Conservation (phyloP, 1,140 invertebrate genomes). For the Drosophila arizonae region DNA sequence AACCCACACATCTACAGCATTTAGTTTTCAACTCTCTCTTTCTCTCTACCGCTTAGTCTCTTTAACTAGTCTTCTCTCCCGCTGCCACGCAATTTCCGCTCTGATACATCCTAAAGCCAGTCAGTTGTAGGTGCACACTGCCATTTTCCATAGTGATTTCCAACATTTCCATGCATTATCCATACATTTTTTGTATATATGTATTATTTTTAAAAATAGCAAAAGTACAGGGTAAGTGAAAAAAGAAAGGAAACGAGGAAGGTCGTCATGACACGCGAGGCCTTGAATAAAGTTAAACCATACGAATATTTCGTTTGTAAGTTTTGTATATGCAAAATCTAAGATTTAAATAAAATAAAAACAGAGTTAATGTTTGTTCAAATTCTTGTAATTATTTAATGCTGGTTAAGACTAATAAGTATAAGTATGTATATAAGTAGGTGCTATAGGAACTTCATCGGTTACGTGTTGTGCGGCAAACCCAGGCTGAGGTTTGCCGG, state of each 20-base stretch:
- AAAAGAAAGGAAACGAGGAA: conserved; percentile 29
- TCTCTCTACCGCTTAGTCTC: conserved; percentile 49
- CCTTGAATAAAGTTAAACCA: conserved; percentile 38
- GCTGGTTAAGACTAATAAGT: conserved; percentile 3
- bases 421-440: conserved; percentile 4
- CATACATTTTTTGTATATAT: conserved; percentile 74
- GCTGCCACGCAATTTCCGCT: conserved; percentile 21
- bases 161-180: conserved; percentile 61
- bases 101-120: conserved; percentile 45
- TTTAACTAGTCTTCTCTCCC: conserved; percentile 58
- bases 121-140: conserved; percentile 63
- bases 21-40: conserved; percentile 14
- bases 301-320: conserved; percentile 56
- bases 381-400: conserved; percentile 12
- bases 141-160: conserved; percentile 55
- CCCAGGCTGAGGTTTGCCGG: background rate
- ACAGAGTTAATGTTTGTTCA: conserved; percentile 33
- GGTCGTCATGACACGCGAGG: conserved; percentile 21
- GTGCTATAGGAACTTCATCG: conserved; percentile 37
- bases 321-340: conserved; percentile 65
- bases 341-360: conserved; percentile 68
- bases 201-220: conserved; percentile 78
- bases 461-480: conserved; percentile 1
- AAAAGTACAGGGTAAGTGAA: conserved; percentile 69
- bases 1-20: conserved; percentile 16